Conservation (phyloP, 1,140 invertebrate genomes). For the Subanguina moxae region DNA sequence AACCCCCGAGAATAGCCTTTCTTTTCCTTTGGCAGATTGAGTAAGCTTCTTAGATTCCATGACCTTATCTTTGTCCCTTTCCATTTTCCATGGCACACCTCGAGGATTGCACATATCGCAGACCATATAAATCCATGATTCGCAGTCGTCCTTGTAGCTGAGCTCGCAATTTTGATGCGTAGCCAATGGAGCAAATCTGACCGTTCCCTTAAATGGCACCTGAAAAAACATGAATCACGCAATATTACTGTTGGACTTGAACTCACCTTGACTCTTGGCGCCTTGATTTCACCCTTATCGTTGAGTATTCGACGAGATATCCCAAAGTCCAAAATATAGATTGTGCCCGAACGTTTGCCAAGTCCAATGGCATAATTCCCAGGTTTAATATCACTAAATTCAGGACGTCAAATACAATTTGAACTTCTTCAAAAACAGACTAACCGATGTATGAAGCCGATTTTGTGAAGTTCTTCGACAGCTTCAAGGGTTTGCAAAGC, state of each 20-base stretch:
- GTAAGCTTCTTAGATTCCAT: neutral
- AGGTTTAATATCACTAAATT: constrained; percentile 33
- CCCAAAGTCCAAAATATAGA: constrained; percentile 35
- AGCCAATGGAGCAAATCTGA: constrained; percentile 37
- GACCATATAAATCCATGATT: constrained; percentile 47
- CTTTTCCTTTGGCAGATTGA: constrained; percentile 15
- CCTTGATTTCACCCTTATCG: constrained; percentile 13
- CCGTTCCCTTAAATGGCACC: constrained; percentile 42
- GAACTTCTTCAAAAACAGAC: neutral
- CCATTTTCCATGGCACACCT: constrained; percentile 19
- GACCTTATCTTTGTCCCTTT: constrained; percentile 5
- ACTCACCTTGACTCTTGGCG: constrained; percentile 22
- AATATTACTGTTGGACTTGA: neutral
- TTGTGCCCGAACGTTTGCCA: neutral
- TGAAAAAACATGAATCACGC: constrained; percentile 3
- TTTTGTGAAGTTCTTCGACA: constrained; percentile 24
- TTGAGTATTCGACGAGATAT: constrained; percentile 24
- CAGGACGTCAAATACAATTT: constrained; percentile 5
- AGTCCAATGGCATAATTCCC: constrained; percentile 37
- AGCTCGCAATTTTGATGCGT: constrained; percentile 37
- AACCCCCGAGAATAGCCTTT: constrained; percentile 10
- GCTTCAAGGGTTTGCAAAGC: constrained; percentile 40
- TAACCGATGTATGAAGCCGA: constrained; percentile 33
- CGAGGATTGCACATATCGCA: constrained; percentile 33
- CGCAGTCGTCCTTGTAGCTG: constrained; percentile 45